Evolutionary conservation across 2,888 invertebrate genomes (phyloP).

Genomic region (Drosophila borborema): DNA sequence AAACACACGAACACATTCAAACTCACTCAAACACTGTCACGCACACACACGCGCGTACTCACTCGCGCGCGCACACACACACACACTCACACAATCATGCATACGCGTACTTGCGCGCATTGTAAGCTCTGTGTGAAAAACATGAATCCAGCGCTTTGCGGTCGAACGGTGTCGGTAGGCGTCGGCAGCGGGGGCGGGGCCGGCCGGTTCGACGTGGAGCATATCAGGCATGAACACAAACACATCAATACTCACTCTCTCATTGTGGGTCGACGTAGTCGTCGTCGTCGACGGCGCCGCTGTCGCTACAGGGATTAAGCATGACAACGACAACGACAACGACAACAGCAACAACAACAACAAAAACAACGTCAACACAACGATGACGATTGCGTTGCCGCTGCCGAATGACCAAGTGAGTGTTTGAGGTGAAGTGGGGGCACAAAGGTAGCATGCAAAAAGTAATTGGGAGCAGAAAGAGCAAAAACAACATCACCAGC

Average conservation of each 20-base stretch:
- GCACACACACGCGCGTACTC: background rate
- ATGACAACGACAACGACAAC: slow-evolving; percentile 35
- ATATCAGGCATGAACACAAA: slow-evolving; percentile 60
- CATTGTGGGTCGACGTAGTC: slow-evolving; percentile 57
- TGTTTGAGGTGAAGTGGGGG: slow-evolving; percentile 77
- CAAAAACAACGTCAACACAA: slow-evolving; percentile 69
- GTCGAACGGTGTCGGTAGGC: slow-evolving; percentile 60
- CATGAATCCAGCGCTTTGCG: slow-evolving; percentile 81
- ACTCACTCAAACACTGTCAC: slow-evolving; percentile 13
- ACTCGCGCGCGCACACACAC: background rate
- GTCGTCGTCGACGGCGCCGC: slow-evolving; percentile 60
- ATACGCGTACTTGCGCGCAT: slow-evolving; percentile 37
- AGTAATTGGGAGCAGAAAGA: slow-evolving; percentile 82
- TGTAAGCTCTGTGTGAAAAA: slow-evolving; percentile 81
- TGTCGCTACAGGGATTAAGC: slow-evolving; percentile 73
- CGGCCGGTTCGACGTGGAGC: slow-evolving; percentile 47
- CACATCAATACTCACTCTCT: slow-evolving; percentile 53
- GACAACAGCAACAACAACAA: slow-evolving; percentile 23
- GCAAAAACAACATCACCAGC: slow-evolving; percentile 54
- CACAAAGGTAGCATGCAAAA: slow-evolving; percentile 81
- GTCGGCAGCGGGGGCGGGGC: slow-evolving; percentile 9
- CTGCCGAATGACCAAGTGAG: slow-evolving; percentile 64
- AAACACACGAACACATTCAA: slow-evolving; percentile 21
- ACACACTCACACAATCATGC: background rate
- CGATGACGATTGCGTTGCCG: slow-evolving; percentile 71